phyloP scores from a whole-genome alignment of 2,888 invertebrate species.

The Ditylenchus weischeri region DNA sequence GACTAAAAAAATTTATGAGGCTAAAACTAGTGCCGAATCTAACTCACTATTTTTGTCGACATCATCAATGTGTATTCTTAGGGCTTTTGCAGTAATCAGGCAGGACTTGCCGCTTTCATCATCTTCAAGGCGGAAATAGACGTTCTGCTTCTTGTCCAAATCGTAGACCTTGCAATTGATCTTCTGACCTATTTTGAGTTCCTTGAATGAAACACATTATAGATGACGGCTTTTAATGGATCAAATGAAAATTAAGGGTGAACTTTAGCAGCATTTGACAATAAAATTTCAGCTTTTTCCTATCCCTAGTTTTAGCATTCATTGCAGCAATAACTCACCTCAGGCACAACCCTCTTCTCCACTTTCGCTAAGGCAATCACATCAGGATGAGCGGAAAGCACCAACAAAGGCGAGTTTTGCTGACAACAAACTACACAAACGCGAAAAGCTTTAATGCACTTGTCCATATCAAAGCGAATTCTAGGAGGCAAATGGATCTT shows the following conservation, averaged over 20 bases:
- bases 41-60: conserved; percentile 24
- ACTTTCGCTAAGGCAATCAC: conserved; percentile 49
- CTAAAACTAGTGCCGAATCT: not conserved
- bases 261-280: no score
- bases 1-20: no score
- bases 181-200: conserved; percentile 39
- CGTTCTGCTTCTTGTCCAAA: conserved; percentile 37
- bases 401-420: conserved; percentile 49
- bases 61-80: conserved; percentile 24
- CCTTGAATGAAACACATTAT: no score
- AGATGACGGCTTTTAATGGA: no score
- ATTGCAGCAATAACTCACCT: conserved; percentile 18
- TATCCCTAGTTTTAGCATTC: no score
- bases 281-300: no score
- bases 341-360: conserved; percentile 44
- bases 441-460: conserved; percentile 45
- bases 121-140: conserved; percentile 38
- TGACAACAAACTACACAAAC: conserved; percentile 47
- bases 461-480: conserved; percentile 43
- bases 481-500: conserved; percentile 51
- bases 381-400: conserved; percentile 54
- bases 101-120: conserved; percentile 26
- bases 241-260: no score
- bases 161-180: conserved; percentile 42
- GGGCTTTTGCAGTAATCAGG: conserved; percentile 31